Evolutionary conservation across 1,140 invertebrate genomes (phyloP).

Genomic region (Drosophila takahashii): DNA sequence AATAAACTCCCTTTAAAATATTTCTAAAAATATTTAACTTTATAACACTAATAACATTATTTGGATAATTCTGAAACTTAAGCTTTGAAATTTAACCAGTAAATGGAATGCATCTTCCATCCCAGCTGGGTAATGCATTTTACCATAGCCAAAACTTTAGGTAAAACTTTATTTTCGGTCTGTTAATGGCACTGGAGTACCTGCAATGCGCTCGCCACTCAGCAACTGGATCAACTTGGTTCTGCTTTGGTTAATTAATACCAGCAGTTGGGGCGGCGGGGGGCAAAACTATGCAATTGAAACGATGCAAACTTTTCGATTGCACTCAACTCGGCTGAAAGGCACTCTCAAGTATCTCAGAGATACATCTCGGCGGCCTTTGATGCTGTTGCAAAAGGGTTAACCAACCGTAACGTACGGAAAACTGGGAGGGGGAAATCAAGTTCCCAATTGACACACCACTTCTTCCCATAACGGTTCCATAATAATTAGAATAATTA

Average conservation of each 20-base stretch:
- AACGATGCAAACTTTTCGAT: constrained; percentile 53
- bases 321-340: constrained; percentile 26
- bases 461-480: constrained; percentile 12
- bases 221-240: constrained; percentile 36
- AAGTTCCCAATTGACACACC: constrained; percentile 39
- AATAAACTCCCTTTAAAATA: no score
- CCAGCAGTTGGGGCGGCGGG: background rate
- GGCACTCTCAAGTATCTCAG: constrained; percentile 32
- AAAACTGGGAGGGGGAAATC: background rate
- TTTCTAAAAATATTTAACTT: no score
- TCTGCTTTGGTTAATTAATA: constrained; percentile 67
- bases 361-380: constrained; percentile 22
- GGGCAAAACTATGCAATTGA: constrained; percentile 49
- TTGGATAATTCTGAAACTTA: background rate
- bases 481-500: constrained; percentile 48
- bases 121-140: constrained; percentile 36
- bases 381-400: constrained; percentile 31
- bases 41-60: background rate
- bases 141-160: constrained; percentile 56
- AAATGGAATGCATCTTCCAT: constrained; percentile 15
- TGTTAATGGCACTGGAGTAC: constrained; percentile 33
- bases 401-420: constrained; percentile 16
- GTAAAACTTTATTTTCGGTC: constrained; percentile 49
- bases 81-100: background rate
- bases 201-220: constrained; percentile 47